A percentile compares a stretch with the other conserved stretches of the same genome.
These are phyloP conservation scores for Apomyelois bistriatella DNA, from an alignment of 2,888 invertebrate species.

Conservation along the genomic window DNA sequence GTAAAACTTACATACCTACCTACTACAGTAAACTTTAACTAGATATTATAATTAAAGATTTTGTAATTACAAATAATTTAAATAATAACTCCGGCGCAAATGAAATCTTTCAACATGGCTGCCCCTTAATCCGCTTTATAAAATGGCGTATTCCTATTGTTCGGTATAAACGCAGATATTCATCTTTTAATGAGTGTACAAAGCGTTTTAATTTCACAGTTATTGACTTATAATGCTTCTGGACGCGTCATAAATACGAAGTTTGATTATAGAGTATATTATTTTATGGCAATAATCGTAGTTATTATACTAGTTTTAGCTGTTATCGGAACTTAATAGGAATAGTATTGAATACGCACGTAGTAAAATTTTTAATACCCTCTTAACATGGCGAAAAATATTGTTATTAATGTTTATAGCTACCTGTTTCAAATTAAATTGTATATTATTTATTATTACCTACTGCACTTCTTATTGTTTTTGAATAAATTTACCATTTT, in stretches of 20 bases:
- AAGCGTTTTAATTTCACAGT: conserved; percentile 51
- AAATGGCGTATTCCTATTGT: conserved; percentile 16
- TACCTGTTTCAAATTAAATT: neutral
- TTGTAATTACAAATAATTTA: neutral
- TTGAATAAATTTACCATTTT: too few species aligned
- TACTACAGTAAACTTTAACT: too few species aligned
- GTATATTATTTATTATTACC: neutral
- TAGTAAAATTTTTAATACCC: neutral
- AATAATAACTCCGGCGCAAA: neutral
- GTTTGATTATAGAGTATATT: conserved; percentile 9
- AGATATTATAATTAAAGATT: neutral
- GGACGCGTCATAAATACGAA: conserved; percentile 15
- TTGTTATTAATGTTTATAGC: neutral
- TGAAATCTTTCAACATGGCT: conserved; percentile 7
- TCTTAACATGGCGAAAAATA: neutral
- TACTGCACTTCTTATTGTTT: too few species aligned
- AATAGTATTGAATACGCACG: neutral
- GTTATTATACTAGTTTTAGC: neutral
- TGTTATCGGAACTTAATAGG: conserved; percentile 9
- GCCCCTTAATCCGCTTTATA: neutral
- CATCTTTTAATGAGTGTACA: conserved; percentile 37
- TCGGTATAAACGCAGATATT: conserved; percentile 20
- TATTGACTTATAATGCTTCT: conserved; percentile 33
- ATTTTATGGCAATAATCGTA: conserved; percentile 9
- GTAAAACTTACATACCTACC: too few species aligned